Base-by-base conservation (phyloP, 2,888 invertebrate species). In the Caenorhabditis sp. region DNA sequence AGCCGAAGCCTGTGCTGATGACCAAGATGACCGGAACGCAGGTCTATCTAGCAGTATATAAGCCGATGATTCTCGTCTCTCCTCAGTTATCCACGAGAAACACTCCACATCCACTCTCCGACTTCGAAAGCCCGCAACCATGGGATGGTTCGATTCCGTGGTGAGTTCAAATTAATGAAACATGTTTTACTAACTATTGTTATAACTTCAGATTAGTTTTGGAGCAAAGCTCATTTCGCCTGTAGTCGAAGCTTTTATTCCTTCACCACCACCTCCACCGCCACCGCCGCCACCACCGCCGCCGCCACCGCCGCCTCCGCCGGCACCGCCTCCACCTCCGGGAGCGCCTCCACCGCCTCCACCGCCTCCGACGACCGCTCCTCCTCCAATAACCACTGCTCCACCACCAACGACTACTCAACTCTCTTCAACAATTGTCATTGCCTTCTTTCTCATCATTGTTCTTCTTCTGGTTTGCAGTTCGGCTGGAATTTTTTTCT, bases 401-500 rank as follows among this genome's bases (percentile, higher is more conserved):
- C 51, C 51, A 22, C 51, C 51, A 24, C 22, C 51, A 51, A 22
- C 51, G 16, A 51, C 51, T 2, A 51, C 51, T 22, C 22, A 51
- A 51, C 7, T 10, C 19, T 51, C 51, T 10, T 24, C 2, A 3
- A 22, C 19, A 24, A 7, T 22, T 22, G 51, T 22, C 19, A 51
- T 51, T 4, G 5, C 22, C 22, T 2, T 51, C 10, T 10, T n/a
- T 51, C 4, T 51, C 4, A 12, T 24, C 22, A 22, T 51, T 51
- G 8, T 51, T 22, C 8, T 51, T 19, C 51, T 51, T 12, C 7
- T 51, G 51, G 16, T 44, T 14, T 16, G 14, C 44, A 38, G 38
- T 12, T 54, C 54, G 3, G 54, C 26, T 54, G 54, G 54, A 26
- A 14, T 54, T 12, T 54, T 54, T 14, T 54, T 54, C 54, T 54